phyloP scores from a whole-genome alignment of 2,888 invertebrate genomes.

The Myopa tessellatipennis region DNA sequence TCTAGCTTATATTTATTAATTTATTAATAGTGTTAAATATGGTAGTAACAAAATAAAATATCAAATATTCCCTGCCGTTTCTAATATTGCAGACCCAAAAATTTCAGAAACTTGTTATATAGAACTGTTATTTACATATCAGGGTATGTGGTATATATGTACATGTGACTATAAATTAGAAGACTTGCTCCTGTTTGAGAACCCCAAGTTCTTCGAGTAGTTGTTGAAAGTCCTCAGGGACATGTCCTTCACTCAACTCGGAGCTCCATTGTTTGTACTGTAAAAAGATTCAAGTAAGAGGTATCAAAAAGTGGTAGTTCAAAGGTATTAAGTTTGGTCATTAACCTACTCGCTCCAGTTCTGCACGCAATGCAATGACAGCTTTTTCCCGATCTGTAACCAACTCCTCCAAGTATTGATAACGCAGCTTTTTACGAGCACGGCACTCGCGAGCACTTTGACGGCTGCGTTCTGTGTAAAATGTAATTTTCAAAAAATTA shows the following conservation, averaged over 20 bases:
- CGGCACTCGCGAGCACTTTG: conserved; percentile 98
- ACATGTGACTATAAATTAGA: conserved; percentile 33
- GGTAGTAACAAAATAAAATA: neutral
- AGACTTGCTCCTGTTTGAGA: conserved; percentile 74
- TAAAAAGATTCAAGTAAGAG: neutral
- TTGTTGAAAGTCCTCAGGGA: conserved; percentile 82
- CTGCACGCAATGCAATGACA: conserved; percentile 85
- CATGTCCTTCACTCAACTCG: conserved; percentile 83
- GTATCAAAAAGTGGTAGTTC: conserved; percentile 20
- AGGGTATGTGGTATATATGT: neutral
- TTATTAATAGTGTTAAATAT: too few relatives aligned
- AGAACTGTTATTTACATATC: neutral
- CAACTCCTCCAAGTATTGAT: conserved; percentile 95
- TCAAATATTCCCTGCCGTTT: conserved; percentile 1
- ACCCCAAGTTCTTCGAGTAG: conserved; percentile 81
- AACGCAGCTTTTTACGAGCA: conserved; percentile 94
- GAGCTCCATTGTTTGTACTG: conserved; percentile 85
- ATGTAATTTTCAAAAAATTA: neutral
- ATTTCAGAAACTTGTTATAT: neutral
- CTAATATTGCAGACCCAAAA: neutral
- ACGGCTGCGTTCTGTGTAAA: conserved; percentile 85
- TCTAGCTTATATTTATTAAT: neutral
- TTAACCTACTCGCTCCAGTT: conserved; percentile 85
- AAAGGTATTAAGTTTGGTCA: conserved; percentile 41
- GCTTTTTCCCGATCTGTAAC: conserved; percentile 94